Conservation (phyloP, 2,888 invertebrate genomes). For the Drosophila phalerata region DNA sequence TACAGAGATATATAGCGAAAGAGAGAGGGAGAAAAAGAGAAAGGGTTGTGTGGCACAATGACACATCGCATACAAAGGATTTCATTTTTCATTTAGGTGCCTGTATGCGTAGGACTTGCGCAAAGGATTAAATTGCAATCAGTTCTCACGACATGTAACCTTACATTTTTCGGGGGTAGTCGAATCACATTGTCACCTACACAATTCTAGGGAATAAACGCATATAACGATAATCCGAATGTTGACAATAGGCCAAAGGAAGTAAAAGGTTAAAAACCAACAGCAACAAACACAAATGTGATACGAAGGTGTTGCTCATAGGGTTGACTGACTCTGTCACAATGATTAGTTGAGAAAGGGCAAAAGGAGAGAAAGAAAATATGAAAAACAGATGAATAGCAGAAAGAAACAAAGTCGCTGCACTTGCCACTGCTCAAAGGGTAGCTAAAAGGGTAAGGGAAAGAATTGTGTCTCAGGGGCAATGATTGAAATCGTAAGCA, state of each 20-base stretch:
- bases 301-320: conserved; percentile 61
- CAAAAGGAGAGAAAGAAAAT: conserved; percentile 4
- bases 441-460: conserved; percentile 24
- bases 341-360: conserved; percentile 48
- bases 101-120: conserved; percentile 40
- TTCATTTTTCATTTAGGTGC: conserved; percentile 17
- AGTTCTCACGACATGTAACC: conserved; percentile 72
- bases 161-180: conserved; percentile 42
- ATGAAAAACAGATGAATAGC: conserved; percentile 15
- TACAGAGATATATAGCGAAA: background rate
- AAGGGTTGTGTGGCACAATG: conserved; percentile 36
- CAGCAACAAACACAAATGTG: conserved; percentile 35
- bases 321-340: conserved; percentile 62
- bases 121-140: conserved; percentile 68
- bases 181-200: conserved; percentile 37
- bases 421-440: conserved; percentile 54
- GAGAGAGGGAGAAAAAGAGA: conserved; percentile 1
- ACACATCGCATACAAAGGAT: conserved; percentile 26
- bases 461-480: conserved; percentile 12
- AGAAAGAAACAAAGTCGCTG: conserved; percentile 44
- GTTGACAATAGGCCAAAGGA: conserved; percentile 42
- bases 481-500: conserved; percentile 61
- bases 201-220: conserved; percentile 46
- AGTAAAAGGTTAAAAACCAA: conserved; percentile 70
- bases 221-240: conserved; percentile 43